These are phyloP conservation scores for Cylindroiulus punctatus DNA, from an alignment of 2,888 invertebrate species.

Conservation along the genomic window DNA sequence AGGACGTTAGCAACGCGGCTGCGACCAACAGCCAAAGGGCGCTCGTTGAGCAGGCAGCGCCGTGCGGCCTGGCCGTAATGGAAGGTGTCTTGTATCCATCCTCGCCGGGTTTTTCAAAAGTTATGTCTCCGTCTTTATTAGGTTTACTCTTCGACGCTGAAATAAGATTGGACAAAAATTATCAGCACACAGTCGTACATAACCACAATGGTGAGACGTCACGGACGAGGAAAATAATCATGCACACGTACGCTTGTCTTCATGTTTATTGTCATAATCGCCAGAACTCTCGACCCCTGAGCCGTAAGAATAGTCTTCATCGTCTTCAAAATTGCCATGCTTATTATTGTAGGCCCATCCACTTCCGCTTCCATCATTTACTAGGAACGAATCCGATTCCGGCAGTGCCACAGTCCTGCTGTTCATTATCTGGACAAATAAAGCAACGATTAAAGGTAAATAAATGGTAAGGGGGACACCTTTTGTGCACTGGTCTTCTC, in stretches of 20 bases:
- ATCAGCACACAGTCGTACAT: too few species aligned
- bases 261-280: neutral
- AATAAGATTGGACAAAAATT: neutral
- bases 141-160: neutral
- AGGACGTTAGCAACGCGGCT: constrained; percentile 8
- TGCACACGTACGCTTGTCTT: neutral
- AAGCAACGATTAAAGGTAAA: neutral
- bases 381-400: constrained; percentile 62
- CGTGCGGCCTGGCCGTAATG: neutral
- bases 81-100: neutral
- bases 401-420: constrained; percentile 62
- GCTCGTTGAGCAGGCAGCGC: neutral
- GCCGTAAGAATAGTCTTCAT: constrained; percentile 58
- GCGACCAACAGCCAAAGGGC: constrained; percentile 5
- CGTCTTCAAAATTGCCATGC: constrained; percentile 56
- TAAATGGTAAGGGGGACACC: neutral
- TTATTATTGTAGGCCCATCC: constrained; percentile 56
- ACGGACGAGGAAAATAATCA: neutral
- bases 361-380: constrained; percentile 61
- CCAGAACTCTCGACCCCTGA: constrained; percentile 58
- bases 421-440: constrained; percentile 56
- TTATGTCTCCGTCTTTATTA: neutral
- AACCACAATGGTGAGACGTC: too few species aligned
- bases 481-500: neutral
- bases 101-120: neutral